Base-by-base conservation (phyloP, 2,113 vertebrate genomes). In the Columbina picui region DNA sequence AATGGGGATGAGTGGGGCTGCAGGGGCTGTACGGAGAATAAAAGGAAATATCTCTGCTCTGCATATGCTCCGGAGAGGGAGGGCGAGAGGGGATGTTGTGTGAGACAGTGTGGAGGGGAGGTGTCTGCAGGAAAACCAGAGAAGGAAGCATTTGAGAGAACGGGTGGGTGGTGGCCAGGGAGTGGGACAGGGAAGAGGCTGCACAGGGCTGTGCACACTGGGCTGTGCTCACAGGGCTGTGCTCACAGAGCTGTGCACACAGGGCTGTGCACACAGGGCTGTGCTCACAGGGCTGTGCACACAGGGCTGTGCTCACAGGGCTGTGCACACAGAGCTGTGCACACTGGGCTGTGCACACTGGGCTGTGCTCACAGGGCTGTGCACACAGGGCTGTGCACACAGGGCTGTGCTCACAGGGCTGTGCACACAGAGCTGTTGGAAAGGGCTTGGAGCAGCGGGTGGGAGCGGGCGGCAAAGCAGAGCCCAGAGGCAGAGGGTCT, bases 41-140 rank as follows among this genome's bases (percentile, higher is more conserved):
- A 88, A 70, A 87, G 94, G 96, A 96, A 96, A 95, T 93, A 70
- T 75, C 85, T 89, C 82, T 93, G 86, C 49, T 94, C 91, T 49
- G 63, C 84, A 67, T 32, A 70, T 77, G 93, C 43, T 74, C 67
- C 56, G 74, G 57, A 90, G 70, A 80, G 80, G 84, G 76, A 87
- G 61, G 18, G 57, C 65, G 36, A 63, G 65, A 87, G 50, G 67
- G 78, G 78, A 65, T 76, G 74, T 49, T 64, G 69, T 79, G 69
- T 4, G 22, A 89, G 81, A 75, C 74, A 32, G 43, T 8, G 73
- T 38, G 2, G 68, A 74, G 63, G 15, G 74, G 53, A 78, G 39
- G 49, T 5, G 7, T 82, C 84, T 82, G 65, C 65, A 5, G 11
- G 69, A 83, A 94, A 82, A 79, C 49, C 63, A 45, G 45, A 82